Evolutionary conservation across 1,140 invertebrate species (phyloP).

Genomic region (Planococcus citri): DNA sequence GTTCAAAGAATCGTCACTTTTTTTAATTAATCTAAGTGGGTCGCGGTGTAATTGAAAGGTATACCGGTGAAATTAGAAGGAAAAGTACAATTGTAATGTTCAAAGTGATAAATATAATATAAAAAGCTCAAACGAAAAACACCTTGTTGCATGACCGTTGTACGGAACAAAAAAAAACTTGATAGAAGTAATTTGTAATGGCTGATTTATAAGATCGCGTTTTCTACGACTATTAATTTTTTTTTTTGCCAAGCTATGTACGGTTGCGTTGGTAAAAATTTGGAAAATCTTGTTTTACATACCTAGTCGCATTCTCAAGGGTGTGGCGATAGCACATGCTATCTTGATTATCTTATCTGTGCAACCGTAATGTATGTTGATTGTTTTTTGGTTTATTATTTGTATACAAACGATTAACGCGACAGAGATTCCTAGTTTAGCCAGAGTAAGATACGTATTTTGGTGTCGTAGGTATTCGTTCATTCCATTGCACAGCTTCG

Average conservation of each 20-base stretch:
- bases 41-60: background rate
- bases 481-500: too few relatives aligned
- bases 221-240: constrained; percentile 13
- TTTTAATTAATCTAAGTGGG: background rate
- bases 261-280: background rate
- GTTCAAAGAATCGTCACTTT: background rate
- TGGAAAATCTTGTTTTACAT: background rate
- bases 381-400: background rate
- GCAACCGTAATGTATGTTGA: background rate
- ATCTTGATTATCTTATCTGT: background rate
- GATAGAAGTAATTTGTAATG: constrained; percentile 11
- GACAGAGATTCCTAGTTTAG: too few relatives aligned
- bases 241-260: background rate
- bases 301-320: background rate
- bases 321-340: constrained; percentile 11
- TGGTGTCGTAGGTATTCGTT: too few relatives aligned
- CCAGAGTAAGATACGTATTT: too few relatives aligned
- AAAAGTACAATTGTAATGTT: background rate
- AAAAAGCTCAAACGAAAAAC: background rate
- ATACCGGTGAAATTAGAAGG: background rate
- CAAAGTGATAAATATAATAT: background rate
- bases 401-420: too few relatives aligned
- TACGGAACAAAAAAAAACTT: background rate
- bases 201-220: constrained; percentile 17
- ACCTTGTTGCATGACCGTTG: constrained; percentile 12